These are phyloP conservation scores for Ligdia adustata DNA, from an alignment of 2,888 invertebrate species.

Conservation along the genomic window DNA sequence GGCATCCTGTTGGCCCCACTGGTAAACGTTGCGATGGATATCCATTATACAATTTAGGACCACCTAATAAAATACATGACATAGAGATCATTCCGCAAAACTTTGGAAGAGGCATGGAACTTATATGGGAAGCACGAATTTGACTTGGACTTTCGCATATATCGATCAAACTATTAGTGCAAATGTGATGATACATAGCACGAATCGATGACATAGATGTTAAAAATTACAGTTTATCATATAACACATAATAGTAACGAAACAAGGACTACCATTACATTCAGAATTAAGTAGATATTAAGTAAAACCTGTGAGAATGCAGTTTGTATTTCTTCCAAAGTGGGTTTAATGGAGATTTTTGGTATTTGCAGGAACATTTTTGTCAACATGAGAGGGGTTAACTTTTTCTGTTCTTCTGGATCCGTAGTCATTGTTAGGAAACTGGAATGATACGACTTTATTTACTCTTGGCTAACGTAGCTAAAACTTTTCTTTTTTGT, in stretches of 20 bases:
- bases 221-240: too few relatives aligned
- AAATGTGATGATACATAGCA: too few relatives aligned
- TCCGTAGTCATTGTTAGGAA: conserved; percentile 77
- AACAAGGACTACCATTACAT: too few relatives aligned
- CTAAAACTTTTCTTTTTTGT: too few relatives aligned
- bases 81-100: too few relatives aligned
- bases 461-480: too few relatives aligned
- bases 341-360: conserved; percentile 84
- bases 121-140: too few relatives aligned
- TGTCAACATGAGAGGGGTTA: conserved; percentile 84
- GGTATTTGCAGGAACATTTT: conserved; percentile 87
- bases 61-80: conserved; percentile 56
- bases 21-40: conserved; percentile 87
- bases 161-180: too few relatives aligned
- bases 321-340: conserved; percentile 88
- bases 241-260: too few relatives aligned
- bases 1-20: conserved; percentile 91
- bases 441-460: conserved; percentile 53
- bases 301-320: conserved; percentile 83
- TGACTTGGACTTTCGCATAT: too few relatives aligned
- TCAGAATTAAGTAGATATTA: not conserved
- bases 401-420: conserved; percentile 73
- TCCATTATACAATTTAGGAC: conserved; percentile 87
- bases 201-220: too few relatives aligned
- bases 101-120: too few relatives aligned